Base-by-base conservation (phyloP, 2,113 vertebrate species). In the Nerophis ophidion region DNA sequence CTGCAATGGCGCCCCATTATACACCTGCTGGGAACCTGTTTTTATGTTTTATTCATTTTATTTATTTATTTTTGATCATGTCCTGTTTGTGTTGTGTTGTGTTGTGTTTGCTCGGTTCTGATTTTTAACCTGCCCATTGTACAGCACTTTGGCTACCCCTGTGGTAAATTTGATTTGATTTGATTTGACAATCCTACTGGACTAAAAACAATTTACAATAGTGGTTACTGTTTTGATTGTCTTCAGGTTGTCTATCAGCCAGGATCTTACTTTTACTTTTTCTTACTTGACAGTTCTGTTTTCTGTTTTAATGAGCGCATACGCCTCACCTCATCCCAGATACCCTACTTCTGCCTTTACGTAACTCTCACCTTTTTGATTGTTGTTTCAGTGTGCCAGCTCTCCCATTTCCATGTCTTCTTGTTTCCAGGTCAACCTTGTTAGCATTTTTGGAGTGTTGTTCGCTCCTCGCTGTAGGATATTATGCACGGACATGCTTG, bases 301-400 rank as follows among this genome's bases (percentile, higher is more conserved):
- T 55, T 36, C 36, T 12, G 7, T n/a, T 36, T 17, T 42, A 17
- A 40, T 19, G 17, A 35, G 13, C 50, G 7, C 50, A 34, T 40
- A 9, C 14, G 4, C 35, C 35, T 55, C 15, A 40, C 53, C 36
- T 42, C 53, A 40, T 56, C 40, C 40, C 36, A 56, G 40, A 42
- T 16, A 56, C 15, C 53, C 53, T 56, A 40, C 53, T 56, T 56
- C 36, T 40, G 12, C 35, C 53, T 56, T 56, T 55, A 55, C 17
- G 53, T 55, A 55, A 55, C 53, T 40, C 52, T 54, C 35, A 55
- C 53, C 53, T 36, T 40, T 40, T 55, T 55, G 53, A 55, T 55
- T 55, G 38, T 55, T 55, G 38, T 40, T 56, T 40, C 40, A 56
- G 53, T 56, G 36, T 19, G 54, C 36, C 17, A 56, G 54, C 54